Conservation (phyloP, 2,797 vertebrate species). For the Tauraco hartlaubi region DNA sequence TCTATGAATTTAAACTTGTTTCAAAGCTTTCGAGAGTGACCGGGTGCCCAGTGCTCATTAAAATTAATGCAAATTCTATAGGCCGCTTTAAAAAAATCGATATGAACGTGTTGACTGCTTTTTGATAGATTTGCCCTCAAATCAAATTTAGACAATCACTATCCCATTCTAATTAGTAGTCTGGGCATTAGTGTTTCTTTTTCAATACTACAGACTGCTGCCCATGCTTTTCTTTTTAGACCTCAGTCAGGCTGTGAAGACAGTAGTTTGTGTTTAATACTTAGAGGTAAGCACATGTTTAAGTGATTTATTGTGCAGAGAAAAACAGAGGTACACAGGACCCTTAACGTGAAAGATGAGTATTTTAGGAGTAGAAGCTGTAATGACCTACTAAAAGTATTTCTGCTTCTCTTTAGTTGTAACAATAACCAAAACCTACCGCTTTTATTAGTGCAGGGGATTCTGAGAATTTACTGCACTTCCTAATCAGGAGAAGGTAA, state of each 20-base stretch:
- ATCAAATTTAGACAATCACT: neutral
- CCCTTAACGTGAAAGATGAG: neutral
- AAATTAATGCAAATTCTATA: neutral
- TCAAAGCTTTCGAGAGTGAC: neutral
- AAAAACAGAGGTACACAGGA: neutral
- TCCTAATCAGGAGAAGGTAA: conserved; percentile 46
- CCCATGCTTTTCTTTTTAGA: neutral
- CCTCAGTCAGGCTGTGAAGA: neutral
- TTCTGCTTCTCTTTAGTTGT: conserved; percentile 31
- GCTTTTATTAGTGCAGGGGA: conserved; percentile 20
- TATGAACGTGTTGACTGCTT: neutral
- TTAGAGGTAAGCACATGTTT: neutral
- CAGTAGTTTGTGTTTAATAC: neutral
- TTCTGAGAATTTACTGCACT: conserved; percentile 41
- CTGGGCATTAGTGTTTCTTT: neutral
- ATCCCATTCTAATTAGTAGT: neutral
- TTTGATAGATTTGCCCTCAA: neutral
- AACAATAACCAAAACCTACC: conserved; percentile 12
- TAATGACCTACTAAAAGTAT: conserved; percentile 25
- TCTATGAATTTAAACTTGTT: conserved; percentile 4
- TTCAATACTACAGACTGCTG: neutral
- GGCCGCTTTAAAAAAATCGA: neutral
- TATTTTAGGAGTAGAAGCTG: conserved; percentile 9
- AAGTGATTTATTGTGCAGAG: conserved; percentile 1
- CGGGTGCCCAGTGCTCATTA: neutral